phyloP scores from a whole-genome alignment of 35 echinoderm and acorn worm genomes.

The Chiridota heheva region DNA sequence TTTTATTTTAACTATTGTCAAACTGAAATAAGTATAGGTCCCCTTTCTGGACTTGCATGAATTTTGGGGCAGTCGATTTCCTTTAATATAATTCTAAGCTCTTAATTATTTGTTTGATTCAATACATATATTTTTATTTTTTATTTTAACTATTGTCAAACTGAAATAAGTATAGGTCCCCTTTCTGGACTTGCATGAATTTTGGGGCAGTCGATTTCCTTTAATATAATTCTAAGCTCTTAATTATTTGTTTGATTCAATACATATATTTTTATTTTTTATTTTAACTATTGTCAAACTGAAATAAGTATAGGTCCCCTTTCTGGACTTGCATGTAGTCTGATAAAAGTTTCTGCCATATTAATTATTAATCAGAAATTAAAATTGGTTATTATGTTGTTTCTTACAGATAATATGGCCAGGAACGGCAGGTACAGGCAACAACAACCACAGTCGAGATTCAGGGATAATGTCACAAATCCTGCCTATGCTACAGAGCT shows the following conservation, averaged over 20 bases:
- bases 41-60: too few relatives aligned
- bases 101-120: too few relatives aligned
- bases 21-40: too few relatives aligned
- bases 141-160: background rate
- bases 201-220: too few relatives aligned
- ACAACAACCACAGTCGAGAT: background rate
- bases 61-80: too few relatives aligned
- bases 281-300: background rate
- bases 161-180: background rate
- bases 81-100: too few relatives aligned
- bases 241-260: background rate
- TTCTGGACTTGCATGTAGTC: background rate
- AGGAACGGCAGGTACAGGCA: constrained; percentile 5
- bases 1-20: too few relatives aligned
- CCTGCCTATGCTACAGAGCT: constrained; percentile 90
- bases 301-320: background rate
- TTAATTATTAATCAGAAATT: constrained; percentile 1
- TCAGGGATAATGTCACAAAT: constrained; percentile 65
- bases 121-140: background rate
- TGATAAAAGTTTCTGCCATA: background rate
- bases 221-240: too few relatives aligned
- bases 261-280: background rate
- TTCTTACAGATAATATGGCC: background rate
- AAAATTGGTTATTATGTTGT: constrained; percentile 3
- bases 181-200: background rate